Evolutionary conservation across 2,888 invertebrate genomes (phyloP), one percentile per base, ranked within the genome.

Genomic region (Macroteleia sp.): DNA sequence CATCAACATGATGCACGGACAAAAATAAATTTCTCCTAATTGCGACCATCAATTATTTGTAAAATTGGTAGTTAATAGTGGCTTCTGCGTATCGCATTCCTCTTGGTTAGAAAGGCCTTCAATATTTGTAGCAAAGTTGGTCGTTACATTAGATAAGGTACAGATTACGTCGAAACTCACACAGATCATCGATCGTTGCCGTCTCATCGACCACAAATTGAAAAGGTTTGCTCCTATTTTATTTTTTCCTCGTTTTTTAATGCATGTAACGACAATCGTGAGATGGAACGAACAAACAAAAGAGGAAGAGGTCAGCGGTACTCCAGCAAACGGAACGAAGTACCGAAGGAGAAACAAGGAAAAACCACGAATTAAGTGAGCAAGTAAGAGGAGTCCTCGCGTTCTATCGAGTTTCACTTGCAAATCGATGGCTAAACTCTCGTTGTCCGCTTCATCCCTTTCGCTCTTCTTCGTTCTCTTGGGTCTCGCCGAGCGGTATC

Each of bases 401-500:
- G 36, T 9, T 81, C 85, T 73, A 78, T 83, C 84, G 82, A 82
- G 85, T 87, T 87, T 88, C 88, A 83, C 87, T 88, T 88, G 88
- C 87, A 88, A 88, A 88, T 88, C 86, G 85, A 88, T 84, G 85
- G 83, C 88, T 88, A 88, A 88, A 87, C 86, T 87, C 81, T 48
- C 20, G 41, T 41, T 22, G 48, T 32, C 44, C 66, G 41, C 50
- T 46, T 79, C 30, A 25, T 50, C 66, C 41, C 54, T 67, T 10
- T 19, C 6, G 17, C 44, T 32, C 39, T 36, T 14, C 28, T 14
- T 79, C 79, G 79, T 44, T 62, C 34, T 69, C 50, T 59, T 30
- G 42, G 44, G 20, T 20, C 42, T 64, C 71, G 59, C 44, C 64
- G 56, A 56, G 61, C 44, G 52, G 70, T 83, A 82, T 81, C 84